These are phyloP conservation scores for Avahi laniger DNA, from an alignment of 2,797 vertebrate species.

Conservation along the genomic window DNA sequence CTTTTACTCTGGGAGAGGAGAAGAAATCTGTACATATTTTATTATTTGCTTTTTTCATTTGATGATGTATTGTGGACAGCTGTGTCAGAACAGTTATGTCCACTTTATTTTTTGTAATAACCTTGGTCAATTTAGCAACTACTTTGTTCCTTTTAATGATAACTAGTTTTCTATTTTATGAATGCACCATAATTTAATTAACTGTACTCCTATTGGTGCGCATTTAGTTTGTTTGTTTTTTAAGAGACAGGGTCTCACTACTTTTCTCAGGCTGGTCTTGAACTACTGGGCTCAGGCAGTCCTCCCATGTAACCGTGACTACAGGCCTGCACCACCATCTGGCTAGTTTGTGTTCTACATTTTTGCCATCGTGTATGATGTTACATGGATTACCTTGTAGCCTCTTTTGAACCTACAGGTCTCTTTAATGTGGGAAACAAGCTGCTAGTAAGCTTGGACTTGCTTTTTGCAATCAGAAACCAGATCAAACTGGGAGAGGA, in stretches of 20 bases:
- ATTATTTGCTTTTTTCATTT: background rate
- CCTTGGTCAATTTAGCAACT: background rate
- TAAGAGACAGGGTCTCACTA: background rate
- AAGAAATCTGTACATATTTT: background rate
- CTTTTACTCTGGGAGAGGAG: background rate
- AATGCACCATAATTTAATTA: background rate
- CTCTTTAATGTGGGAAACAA: constrained; percentile 98
- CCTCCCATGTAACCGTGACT: background rate
- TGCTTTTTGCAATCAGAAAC: constrained; percentile 94
- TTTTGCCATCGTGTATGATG: background rate
- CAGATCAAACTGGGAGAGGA: constrained; percentile 92
- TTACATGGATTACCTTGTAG: constrained; percentile 51
- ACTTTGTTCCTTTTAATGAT: background rate
- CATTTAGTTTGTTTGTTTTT: background rate
- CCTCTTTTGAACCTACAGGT: constrained; percentile 85
- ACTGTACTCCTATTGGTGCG: background rate
- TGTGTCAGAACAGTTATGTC: background rate
- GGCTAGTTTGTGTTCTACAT: background rate
- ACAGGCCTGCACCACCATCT: accelerated
- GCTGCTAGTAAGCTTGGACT: constrained; percentile 95
- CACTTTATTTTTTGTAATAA: background rate
- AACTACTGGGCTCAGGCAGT: background rate
- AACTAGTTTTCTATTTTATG: background rate
- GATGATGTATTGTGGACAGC: background rate
- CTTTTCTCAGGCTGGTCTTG: background rate